Percentiles rank a stretch among this genome's conserved stretches.
Evolutionary conservation across 2,113 vertebrate species (phyloP).

Genomic region (Atherinomorus stipes): DNA sequence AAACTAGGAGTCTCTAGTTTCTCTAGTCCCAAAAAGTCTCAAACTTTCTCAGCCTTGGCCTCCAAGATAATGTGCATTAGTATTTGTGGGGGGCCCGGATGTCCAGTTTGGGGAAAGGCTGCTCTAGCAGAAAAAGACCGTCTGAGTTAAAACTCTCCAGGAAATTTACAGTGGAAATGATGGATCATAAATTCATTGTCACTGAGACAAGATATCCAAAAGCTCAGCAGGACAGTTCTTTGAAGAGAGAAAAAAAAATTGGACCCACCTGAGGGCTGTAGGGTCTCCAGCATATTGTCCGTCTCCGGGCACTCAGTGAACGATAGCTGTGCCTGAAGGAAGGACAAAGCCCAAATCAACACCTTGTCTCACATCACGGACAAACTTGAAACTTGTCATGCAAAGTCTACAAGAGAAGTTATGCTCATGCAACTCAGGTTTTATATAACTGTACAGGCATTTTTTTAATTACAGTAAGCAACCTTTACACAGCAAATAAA

Average conservation of each 20-base stretch:
- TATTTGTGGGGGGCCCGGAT: no score
- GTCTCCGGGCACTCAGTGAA: constrained; percentile 62
- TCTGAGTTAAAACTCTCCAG: no score
- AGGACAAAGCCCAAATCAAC: constrained; percentile 78
- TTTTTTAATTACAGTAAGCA: constrained; percentile 75
- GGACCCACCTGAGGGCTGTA: constrained; percentile 67
- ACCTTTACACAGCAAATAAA: constrained; percentile 81
- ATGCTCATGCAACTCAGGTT: constrained; percentile 84
- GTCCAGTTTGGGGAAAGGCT: no score
- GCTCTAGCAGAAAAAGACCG: no score
- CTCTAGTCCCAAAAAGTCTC: no score
- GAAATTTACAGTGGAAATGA: not conserved
- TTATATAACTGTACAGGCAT: constrained; percentile 70
- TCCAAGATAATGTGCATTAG: no score
- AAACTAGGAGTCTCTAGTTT: no score
- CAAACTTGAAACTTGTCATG: constrained; percentile 75
- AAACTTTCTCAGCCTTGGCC: no score
- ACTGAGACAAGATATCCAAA: not conserved
- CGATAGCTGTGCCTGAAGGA: constrained; percentile 72
- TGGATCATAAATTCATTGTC: not conserved
- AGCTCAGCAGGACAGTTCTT: not conserved
- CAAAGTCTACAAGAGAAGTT: constrained; percentile 78
- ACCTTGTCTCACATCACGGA: constrained; percentile 60
- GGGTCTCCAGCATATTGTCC: constrained; percentile 48
- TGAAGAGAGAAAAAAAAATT: not conserved